Percentiles rank a stretch among this genome's conserved stretches.
Evolutionary conservation across 1,140 invertebrate genomes (phyloP).

Genomic region (Drosophila carrolli): DNA sequence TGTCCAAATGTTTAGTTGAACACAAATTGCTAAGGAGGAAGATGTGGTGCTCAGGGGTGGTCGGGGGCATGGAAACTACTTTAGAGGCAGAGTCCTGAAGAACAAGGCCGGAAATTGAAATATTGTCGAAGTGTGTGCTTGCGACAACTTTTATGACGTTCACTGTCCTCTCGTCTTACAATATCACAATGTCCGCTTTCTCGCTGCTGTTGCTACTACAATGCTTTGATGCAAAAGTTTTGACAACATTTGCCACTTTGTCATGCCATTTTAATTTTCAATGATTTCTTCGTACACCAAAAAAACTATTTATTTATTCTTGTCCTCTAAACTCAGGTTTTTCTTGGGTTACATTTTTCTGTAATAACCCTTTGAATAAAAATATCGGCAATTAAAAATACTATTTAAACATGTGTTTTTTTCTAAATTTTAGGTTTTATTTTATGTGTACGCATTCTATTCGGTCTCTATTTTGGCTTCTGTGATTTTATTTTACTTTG

Average conservation of each 20-base stretch:
- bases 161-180: constrained; percentile 3
- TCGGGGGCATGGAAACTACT: neutral
- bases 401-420: too few relatives aligned
- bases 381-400: too few relatives aligned
- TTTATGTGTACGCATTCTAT: neutral
- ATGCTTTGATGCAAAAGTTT: constrained; percentile 64
- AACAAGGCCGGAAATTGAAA: constrained; percentile 66
- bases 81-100: constrained; percentile 13
- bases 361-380: too few relatives aligned
- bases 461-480: neutral
- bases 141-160: constrained; percentile 42
- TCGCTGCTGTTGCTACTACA: constrained; percentile 15
- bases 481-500: constrained; percentile 63
- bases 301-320: neutral
- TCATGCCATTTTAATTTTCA: constrained; percentile 79
- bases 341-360: too few relatives aligned
- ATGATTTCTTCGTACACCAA: constrained; percentile 24
- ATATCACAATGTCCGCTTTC: constrained; percentile 33
- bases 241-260: constrained; percentile 80
- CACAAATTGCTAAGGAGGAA: neutral
- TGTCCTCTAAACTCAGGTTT: too few relatives aligned
- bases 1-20: constrained; percentile 20
- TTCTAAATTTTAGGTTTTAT: neutral
- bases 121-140: constrained; percentile 22
- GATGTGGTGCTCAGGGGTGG: neutral